Evolutionary conservation across 2,797 vertebrate species (phyloP).

Genomic region (Chrysocyon brachyurus): DNA sequence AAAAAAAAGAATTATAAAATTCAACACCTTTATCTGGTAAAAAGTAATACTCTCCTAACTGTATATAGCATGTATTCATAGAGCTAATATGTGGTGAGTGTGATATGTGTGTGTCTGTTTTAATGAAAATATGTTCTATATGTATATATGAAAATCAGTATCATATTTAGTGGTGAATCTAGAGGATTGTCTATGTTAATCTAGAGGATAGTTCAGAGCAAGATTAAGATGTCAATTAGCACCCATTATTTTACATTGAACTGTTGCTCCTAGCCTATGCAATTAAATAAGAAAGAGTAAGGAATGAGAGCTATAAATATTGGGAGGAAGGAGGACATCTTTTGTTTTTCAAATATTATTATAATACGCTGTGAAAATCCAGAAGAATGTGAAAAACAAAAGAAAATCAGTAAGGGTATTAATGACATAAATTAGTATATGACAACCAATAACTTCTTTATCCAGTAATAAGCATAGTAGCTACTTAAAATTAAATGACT

Average conservation of each 20-base stretch:
- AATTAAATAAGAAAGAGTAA: not conserved
- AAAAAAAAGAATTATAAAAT: conserved; percentile 14
- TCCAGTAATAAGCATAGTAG: not conserved
- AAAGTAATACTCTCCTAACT: not conserved
- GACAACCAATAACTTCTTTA: not conserved
- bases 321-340: not conserved
- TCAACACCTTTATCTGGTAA: not conserved
- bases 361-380: not conserved
- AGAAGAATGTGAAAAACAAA: conserved; percentile 28
- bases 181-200: not conserved
- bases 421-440: not conserved
- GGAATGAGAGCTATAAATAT: conserved; percentile 10
- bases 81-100: not conserved
- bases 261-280: not conserved
- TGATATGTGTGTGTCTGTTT: not conserved
- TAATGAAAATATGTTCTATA: not conserved
- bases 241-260: not conserved
- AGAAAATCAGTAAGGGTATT: not conserved
- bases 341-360: not conserved
- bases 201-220: not conserved
- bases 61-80: not conserved
- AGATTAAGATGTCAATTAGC: not conserved
- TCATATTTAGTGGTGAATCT: not conserved
- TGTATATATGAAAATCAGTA: not conserved
- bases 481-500: conserved; percentile 48